A percentile compares a stretch with the other conserved stretches of the same genome.
Evolutionary conservation across 2,113 vertebrate genomes (phyloP).

Genomic region (Cyphomyrus plagiostoma): DNA sequence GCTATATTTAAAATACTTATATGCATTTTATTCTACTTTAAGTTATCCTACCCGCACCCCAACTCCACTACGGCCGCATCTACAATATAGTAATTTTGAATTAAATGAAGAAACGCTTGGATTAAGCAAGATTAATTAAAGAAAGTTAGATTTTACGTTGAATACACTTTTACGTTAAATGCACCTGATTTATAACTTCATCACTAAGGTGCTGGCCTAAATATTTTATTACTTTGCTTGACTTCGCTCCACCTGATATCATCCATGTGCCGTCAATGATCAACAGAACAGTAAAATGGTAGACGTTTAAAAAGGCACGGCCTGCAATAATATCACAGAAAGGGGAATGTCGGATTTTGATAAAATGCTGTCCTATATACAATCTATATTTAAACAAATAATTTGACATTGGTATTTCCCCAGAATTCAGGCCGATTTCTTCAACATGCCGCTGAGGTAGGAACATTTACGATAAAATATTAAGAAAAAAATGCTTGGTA

Average conservation of each 20-base stretch:
- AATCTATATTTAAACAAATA: constrained; percentile 22
- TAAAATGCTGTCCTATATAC: neutral
- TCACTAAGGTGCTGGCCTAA: neutral
- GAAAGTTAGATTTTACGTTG: neutral
- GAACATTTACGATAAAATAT: constrained; percentile 15
- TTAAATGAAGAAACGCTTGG: neutral
- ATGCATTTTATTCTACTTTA: neutral
- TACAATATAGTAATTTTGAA: neutral
- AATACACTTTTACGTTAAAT: neutral
- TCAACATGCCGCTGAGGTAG: constrained; percentile 49
- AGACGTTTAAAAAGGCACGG: neutral
- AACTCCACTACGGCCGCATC: neutral
- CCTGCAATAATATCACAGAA: neutral
- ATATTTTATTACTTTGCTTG: neutral
- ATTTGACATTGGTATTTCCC: constrained; percentile 35
- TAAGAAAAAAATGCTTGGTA: neutral
- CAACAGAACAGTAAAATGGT: constrained; percentile 14
- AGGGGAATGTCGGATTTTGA: neutral
- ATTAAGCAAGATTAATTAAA: neutral
- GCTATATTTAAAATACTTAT: neutral
- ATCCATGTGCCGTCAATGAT: neutral
- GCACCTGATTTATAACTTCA: neutral
- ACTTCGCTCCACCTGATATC: neutral
- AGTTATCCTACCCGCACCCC: neutral
- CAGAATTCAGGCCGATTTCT: constrained; percentile 56